Percentiles rank a stretch among this genome's conserved stretches.
phyloP scores from a whole-genome alignment of 2,113 vertebrate genomes.

The Todiramphus saurophagus region DNA sequence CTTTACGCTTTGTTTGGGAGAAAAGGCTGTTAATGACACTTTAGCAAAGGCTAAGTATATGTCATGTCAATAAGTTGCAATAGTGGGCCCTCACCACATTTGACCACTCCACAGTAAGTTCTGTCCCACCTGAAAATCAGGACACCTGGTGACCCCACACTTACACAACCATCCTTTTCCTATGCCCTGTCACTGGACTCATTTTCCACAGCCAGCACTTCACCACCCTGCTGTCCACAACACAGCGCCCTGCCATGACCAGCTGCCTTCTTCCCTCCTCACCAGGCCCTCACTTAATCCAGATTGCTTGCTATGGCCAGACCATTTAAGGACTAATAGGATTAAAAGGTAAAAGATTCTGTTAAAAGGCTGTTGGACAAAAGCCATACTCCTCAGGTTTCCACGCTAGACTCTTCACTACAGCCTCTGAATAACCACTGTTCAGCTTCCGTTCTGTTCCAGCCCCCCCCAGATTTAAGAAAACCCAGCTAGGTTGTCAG shows the following conservation, averaged over 20 bases:
- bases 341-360: not conserved
- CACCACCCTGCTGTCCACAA: not conserved
- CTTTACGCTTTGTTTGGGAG: not conserved
- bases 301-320: not conserved
- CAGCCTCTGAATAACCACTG: not conserved
- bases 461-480: not conserved
- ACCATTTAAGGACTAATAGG: not conserved
- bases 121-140: not conserved
- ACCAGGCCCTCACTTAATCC: not conserved
- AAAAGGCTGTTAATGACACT: not conserved
- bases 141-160: not conserved
- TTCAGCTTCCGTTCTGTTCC: not conserved
- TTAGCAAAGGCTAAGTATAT: not conserved
- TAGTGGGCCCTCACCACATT: too few relatives aligned
- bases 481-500: not conserved
- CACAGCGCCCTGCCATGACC: not conserved
- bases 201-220: not conserved
- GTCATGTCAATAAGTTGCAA: rapidly evolving
- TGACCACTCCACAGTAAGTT: not conserved
- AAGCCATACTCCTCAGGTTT: not conserved
- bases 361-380: not conserved
- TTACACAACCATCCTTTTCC: not conserved
- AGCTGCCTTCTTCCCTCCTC: not conserved
- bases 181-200: not conserved
- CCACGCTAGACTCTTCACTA: not conserved